phyloP scores from a whole-genome alignment of 1,140 invertebrate genomes.

The Teleopsis dalmanni region DNA sequence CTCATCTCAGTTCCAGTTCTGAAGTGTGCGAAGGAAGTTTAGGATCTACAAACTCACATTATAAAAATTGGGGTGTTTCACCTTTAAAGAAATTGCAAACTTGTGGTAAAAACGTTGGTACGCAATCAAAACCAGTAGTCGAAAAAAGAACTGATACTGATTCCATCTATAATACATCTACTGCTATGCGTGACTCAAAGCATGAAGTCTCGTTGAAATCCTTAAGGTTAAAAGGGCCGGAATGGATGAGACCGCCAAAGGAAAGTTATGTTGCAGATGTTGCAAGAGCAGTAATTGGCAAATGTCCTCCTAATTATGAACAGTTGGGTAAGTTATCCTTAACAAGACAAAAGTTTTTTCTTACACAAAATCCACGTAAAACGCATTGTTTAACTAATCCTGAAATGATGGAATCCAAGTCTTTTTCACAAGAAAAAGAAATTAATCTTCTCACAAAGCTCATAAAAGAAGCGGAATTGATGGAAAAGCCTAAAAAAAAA shows the following conservation, averaged over 20 bases:
- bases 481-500: no score
- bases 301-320: slow-evolving; percentile 26
- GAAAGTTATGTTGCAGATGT: slow-evolving; percentile 27
- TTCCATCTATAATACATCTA: no score
- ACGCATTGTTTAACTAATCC: slow-evolving; percentile 31
- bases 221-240: slow-evolving; percentile 12
- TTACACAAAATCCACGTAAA: slow-evolving; percentile 36
- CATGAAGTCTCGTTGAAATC: slow-evolving; percentile 15
- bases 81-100: no score
- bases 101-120: no score
- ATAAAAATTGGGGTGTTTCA: no score
- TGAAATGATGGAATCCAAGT: slow-evolving; percentile 21
- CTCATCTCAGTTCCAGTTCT: no score
- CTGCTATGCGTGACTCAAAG: slow-evolving; percentile 23
- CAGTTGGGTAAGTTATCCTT: slow-evolving; percentile 28
- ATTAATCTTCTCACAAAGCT: slow-evolving; percentile 24
- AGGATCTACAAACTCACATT: no score
- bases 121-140: no score
- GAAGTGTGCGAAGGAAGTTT: no score
- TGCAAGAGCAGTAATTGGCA: slow-evolving; percentile 20
- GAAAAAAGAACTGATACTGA: no score
- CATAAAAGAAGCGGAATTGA: slow-evolving; percentile 34
- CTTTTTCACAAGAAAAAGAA: slow-evolving; percentile 18
- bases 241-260: slow-evolving; percentile 29
- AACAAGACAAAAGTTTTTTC: slow-evolving; percentile 32